Percentiles rank a stretch among this genome's conserved stretches.
phyloP scores from a whole-genome alignment of 35 echinoderm and acorn worm species.

The Hemicentrotus pulcherrimus region DNA sequence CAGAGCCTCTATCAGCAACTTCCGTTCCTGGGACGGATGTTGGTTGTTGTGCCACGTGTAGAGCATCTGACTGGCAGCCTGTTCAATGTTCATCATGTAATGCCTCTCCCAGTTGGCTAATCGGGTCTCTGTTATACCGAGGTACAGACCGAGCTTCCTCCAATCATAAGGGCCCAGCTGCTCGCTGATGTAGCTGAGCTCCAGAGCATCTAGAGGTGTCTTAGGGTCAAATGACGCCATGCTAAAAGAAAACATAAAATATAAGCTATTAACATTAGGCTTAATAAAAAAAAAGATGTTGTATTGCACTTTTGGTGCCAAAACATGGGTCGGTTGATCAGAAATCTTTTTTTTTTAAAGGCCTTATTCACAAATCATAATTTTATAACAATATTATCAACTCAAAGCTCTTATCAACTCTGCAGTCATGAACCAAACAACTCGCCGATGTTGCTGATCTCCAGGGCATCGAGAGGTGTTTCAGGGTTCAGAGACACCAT shows the following conservation, averaged over 20 bases:
- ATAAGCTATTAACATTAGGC: too few relatives aligned
- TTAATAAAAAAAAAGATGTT: too few relatives aligned
- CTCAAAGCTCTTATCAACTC: too few relatives aligned
- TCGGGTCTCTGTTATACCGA: background rate
- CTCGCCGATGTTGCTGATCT: background rate
- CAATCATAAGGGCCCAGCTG: background rate
- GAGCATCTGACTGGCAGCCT: background rate
- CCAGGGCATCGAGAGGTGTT: background rate
- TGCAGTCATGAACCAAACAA: too few relatives aligned
- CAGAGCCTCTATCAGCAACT: background rate
- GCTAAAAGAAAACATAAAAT: background rate
- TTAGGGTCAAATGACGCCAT: background rate
- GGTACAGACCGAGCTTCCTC: slow-evolving; percentile 29
- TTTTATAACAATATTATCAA: too few relatives aligned
- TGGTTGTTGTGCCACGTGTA: slow-evolving; percentile 33
- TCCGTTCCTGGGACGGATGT: background rate
- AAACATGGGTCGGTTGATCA: too few relatives aligned
- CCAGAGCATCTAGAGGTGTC: background rate
- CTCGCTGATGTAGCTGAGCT: background rate
- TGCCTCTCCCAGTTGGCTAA: slow-evolving; percentile 41
- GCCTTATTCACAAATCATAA: too few relatives aligned
- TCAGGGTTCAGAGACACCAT: background rate
- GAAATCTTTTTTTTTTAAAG: too few relatives aligned
- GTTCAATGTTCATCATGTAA: background rate
- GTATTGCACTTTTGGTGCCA: too few relatives aligned